Evolutionary conservation across 2,797 vertebrate genomes (phyloP).

Genomic region (Epinephelus awoara): DNA sequence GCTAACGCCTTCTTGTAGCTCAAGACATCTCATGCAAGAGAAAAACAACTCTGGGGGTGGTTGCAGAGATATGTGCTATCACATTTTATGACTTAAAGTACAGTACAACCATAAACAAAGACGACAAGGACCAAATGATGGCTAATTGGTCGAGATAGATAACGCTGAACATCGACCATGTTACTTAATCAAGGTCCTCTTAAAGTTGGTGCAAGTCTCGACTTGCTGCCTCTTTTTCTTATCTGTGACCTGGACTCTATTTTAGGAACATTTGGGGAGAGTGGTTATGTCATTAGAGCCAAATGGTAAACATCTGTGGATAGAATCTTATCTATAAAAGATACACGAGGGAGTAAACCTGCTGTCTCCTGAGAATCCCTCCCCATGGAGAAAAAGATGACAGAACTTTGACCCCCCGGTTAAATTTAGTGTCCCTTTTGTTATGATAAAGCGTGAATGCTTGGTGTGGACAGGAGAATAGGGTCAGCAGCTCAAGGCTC

Average conservation of each 20-base stretch:
- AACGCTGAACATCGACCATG: conserved; percentile 31
- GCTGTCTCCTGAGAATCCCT: conserved; percentile 46
- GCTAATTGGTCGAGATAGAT: conserved; percentile 26
- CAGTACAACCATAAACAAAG: conserved; percentile 28
- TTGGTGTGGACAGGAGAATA: conserved; percentile 55
- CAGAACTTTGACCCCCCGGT: conserved; percentile 40
- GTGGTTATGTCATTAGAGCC: conserved; percentile 28
- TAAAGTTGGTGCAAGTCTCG: conserved; percentile 18
- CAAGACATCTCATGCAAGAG: background rate
- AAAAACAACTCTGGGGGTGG: background rate
- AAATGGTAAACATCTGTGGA: conserved; percentile 40
- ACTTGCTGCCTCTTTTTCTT: conserved; percentile 3
- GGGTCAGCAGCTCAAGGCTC: conserved; percentile 65
- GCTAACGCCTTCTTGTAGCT: background rate
- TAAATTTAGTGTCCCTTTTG: conserved; percentile 76
- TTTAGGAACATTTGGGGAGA: conserved; percentile 27
- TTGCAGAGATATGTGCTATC: background rate
- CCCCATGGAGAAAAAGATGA: conserved; percentile 39
- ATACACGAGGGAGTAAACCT: conserved; percentile 44
- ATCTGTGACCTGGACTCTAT: conserved; percentile 46
- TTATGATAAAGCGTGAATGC: conserved; percentile 69
- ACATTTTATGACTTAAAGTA: conserved; percentile 10
- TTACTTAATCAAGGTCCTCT: conserved; percentile 29
- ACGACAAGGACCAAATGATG: conserved; percentile 3
- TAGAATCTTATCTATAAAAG: conserved; percentile 45